Evolutionary conservation across 2,113 vertebrate genomes (phyloP), one percentile per base, ranked within the genome.

Genomic region (Strigops habroptila): DNA sequence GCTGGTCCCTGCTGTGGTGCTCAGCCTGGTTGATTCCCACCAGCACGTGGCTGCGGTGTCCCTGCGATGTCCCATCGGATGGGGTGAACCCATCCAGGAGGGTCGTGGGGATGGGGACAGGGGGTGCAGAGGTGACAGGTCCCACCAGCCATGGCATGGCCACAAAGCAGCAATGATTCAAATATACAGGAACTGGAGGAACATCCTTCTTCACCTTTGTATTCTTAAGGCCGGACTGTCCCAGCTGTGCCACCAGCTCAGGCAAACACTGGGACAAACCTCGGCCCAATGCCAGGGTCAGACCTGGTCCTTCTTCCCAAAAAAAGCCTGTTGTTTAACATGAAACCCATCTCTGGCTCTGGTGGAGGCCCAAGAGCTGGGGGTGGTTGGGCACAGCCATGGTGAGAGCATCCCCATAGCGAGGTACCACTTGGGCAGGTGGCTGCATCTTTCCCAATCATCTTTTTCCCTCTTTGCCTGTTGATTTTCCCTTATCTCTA

Each of bases 261-360:
- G 12, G 19, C 2, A 0, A 24, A 10, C 9, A 1, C 25, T 0
- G 1, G 46, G 46, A 25, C 16, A 30, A 43, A 35, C 49, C 22
- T 23, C 25, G 0, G 2, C 35, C 0, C 3, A 1, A 18, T 1
- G 8, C 27, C 0, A 2, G 39, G 21, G 39, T 63, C 25, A 37
- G 53, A 44, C 27, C 37, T 2, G 1, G 23, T 43, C 33, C 21
- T 43, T 37, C 27, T 21, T 14, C 46, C 6, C 28, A 17, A 1
- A 28, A 22, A 71, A 37, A 4, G 3, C 3, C 22, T 8, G 33
- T 51, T 49, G 22, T 70, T 83, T 44, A 35, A 31, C 31, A 52
- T 31, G 1, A 0, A 41, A 39, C 35, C 53, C 67, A 30, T 11
- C 53, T 41, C 80, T 18, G 17, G 14, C 23, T 35, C 30, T 35